These are phyloP conservation scores for Bathynomus jamesi DNA, from an alignment of 1,140 invertebrate genomes.

Conservation along the genomic window DNA sequence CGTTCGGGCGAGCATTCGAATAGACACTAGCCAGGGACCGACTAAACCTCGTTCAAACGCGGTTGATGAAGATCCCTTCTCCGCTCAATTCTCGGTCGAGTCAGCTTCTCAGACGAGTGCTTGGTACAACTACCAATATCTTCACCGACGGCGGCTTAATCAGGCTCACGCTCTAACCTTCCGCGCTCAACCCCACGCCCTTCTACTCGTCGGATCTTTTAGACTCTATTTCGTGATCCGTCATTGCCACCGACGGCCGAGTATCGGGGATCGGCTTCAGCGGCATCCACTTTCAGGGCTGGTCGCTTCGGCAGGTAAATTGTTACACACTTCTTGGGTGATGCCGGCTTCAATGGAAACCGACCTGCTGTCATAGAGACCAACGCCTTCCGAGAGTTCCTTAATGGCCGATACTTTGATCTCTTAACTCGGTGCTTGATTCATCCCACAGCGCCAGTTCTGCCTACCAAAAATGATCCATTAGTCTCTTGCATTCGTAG, in stretches of 20 bases:
- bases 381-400: constrained; percentile 41
- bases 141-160: constrained; percentile 69
- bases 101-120: constrained; percentile 53
- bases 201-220: constrained; percentile 21
- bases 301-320: constrained; percentile 78
- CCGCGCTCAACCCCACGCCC: constrained; percentile 56
- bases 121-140: constrained; percentile 84
- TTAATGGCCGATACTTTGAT: constrained; percentile 60
- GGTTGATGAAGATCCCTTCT: neutral
- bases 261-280: constrained; percentile 54
- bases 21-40: no score
- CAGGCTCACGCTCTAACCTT: constrained; percentile 65
- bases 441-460: constrained; percentile 84
- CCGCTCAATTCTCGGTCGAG: neutral
- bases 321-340: constrained; percentile 81
- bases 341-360: constrained; percentile 82
- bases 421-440: constrained; percentile 65
- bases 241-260: neutral
- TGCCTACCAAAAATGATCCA: constrained; percentile 87
- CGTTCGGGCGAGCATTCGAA: no score
- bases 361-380: constrained; percentile 62
- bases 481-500: constrained; percentile 58
- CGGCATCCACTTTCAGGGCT: constrained; percentile 85
- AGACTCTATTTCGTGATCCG: neutral
- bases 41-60: neutral